Evolutionary conservation across 2,888 invertebrate genomes (phyloP), one percentile per base, ranked within the genome.

Genomic region (Therioaphis trifolii): DNA sequence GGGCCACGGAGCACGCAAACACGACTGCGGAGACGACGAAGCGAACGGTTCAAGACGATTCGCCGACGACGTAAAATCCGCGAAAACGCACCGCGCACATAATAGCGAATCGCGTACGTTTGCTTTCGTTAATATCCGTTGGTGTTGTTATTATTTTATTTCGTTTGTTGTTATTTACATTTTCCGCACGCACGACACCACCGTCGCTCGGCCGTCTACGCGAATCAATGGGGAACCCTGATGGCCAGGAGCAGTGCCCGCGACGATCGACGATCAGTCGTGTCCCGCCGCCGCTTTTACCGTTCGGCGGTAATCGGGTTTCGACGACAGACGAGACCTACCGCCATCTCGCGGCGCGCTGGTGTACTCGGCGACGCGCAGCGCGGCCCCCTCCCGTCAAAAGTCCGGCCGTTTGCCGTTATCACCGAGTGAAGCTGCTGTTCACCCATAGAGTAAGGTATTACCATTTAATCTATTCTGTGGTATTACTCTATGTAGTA

Each of bases 351-450:
- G n/a, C 63, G 14, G 69, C 2, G 4, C 15, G 15, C 2, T 7
- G n/a, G 1, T 1, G 15, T 21, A 69, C 43, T 15, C 14, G 24
- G 2, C 66, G 24, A 14, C 15, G 15, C 43, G 46, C 46, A n/a
- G 69, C 46, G 69, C 46, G 46, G 46, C 69, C 69, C 1, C 35
- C 63, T n/a, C n/a, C n/a, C n/a, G n/a, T n/a, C n/a, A n/a, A n/a
- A n/a, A n/a, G n/a, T n/a, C n/a, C n/a, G n/a, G n/a, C n/a, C n/a
- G n/a, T n/a, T n/a, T n/a, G n/a, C n/a, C n/a, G n/a, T n/a, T n/a
- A n/a, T n/a, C n/a, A n/a, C n/a, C n/a, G n/a, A n/a, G n/a, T n/a
- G n/a, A n/a, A n/a, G n/a, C n/a, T n/a, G n/a, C n/a, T n/a, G n/a
- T n/a, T n/a, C n/a, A n/a, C n/a, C n/a, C n/a, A n/a, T n/a, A n/a